Evolutionary conservation across 1,140 invertebrate genomes (phyloP).

Genomic region (Drosophila malerkotliana): DNA sequence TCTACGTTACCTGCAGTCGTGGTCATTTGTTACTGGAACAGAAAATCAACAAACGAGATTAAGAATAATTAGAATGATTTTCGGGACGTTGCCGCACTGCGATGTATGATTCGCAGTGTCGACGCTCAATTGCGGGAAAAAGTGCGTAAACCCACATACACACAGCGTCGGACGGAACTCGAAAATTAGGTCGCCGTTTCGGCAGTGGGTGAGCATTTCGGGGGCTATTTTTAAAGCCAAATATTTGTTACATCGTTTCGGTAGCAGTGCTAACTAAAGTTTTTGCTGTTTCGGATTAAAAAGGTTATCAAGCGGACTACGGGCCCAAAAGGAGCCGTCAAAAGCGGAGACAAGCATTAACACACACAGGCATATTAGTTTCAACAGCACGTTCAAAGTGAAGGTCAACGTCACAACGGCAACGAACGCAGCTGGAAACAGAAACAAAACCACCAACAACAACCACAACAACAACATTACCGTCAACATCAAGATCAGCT

Average conservation of each 20-base stretch:
- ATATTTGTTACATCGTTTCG: conserved; percentile 22
- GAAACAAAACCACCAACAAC: conserved; percentile 16
- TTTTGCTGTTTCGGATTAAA: conserved; percentile 41
- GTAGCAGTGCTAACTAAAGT: conserved; percentile 11
- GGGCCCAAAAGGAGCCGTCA: conserved; percentile 44
- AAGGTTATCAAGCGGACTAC: conserved; percentile 51
- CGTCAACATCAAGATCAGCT: conserved; percentile 16
- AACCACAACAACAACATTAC: conserved; percentile 3
- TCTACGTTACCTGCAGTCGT: conserved; percentile 60
- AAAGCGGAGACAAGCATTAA: conserved; percentile 42
- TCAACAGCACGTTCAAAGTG: conserved; percentile 58
- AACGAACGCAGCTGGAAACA: conserved; percentile 31
- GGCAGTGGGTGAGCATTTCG: conserved; percentile 6
- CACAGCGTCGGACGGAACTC: conserved; percentile 7
- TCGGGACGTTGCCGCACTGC: conserved; percentile 27
- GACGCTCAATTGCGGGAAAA: conserved; percentile 42
- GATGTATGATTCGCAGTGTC: conserved; percentile 41
- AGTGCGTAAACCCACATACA: conserved; percentile 16
- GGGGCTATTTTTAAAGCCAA: conserved; percentile 7
- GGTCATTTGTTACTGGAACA: conserved; percentile 75
- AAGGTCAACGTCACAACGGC: conserved; percentile 56
- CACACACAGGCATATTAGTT: conserved; percentile 26
- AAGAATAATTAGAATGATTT: conserved; percentile 55
- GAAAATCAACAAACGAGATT: conserved; percentile 68
- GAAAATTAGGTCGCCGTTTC: conserved; percentile 46